These are phyloP conservation scores for Diacarnus erythraeanus DNA, from an alignment of 37 sponge, comb jelly and placozoan genomes.

Conservation along the genomic window DNA sequence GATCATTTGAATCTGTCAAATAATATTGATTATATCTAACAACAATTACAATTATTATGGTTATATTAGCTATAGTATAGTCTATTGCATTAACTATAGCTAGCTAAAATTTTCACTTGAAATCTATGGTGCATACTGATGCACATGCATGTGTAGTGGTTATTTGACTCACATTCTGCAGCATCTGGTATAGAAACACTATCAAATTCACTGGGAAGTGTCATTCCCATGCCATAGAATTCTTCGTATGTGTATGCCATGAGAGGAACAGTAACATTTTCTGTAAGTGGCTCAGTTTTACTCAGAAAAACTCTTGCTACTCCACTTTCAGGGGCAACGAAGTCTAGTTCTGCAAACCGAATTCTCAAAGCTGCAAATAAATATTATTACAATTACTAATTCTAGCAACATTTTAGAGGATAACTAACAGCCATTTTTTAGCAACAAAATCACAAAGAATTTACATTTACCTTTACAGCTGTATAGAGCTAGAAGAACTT, in stretches of 20 bases:
- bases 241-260: neutral
- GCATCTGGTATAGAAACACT: neutral
- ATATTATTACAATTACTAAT: no score
- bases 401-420: no score
- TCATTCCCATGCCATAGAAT: neutral
- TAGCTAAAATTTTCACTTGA: no score
- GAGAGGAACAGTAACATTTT: neutral
- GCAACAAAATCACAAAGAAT: no score
- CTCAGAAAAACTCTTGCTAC: neutral
- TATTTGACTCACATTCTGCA: conserved; percentile 22
- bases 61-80: no score
- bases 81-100: no score
- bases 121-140: no score
- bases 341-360: conserved; percentile 12
- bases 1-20: neutral
- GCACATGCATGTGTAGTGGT: no score
- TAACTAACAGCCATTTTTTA: no score
- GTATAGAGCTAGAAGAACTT: no score
- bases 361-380: conserved; percentile 10
- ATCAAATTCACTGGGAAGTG: neutral
- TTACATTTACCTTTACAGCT: no score
- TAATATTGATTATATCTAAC: neutral
- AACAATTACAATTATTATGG: no score
- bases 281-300: neutral
- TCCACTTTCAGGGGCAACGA: neutral